A percentile compares a stretch with the other conserved stretches of the same genome.
Conservation (phyloP, 2,888 invertebrate genomes). For the Caenorhabditis sinica region DNA sequence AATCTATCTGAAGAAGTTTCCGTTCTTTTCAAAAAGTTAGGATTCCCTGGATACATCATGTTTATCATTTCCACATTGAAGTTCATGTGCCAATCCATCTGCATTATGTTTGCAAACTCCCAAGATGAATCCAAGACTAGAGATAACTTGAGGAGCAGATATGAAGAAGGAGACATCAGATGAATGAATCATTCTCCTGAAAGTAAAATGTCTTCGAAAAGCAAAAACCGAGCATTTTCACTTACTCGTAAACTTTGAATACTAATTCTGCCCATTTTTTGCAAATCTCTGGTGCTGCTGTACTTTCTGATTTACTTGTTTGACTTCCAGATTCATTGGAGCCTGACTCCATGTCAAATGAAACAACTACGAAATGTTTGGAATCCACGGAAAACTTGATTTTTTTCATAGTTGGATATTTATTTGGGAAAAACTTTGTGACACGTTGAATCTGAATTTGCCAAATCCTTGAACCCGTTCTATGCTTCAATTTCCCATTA, state of each 20-base stretch:
- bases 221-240: too few relatives aligned
- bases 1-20: slow-evolving; percentile 6
- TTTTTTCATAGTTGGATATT: too few relatives aligned
- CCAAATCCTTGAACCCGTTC: background rate
- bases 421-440: background rate
- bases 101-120: slow-evolving; percentile 15
- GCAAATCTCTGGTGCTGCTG: slow-evolving; percentile 26
- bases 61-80: slow-evolving; percentile 12
- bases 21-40: background rate
- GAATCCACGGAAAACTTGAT: background rate
- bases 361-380: background rate
- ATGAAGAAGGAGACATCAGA: slow-evolving; percentile 56
- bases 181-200: slow-evolving; percentile 47
- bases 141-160: slow-evolving; percentile 48
- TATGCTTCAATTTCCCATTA: slow-evolving; percentile 20
- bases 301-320: slow-evolving; percentile 15
- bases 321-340: slow-evolving; percentile 11
- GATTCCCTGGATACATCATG: background rate
- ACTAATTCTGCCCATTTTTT: slow-evolving; percentile 34
- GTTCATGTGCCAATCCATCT: background rate
- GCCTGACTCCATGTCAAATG: background rate
- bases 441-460: background rate
- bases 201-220: too few relatives aligned
- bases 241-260: slow-evolving; percentile 47
- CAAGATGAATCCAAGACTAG: slow-evolving; percentile 42